Evolutionary conservation across 2,888 invertebrate genomes (phyloP).

Genomic region (Lycophotia porphyrea): DNA sequence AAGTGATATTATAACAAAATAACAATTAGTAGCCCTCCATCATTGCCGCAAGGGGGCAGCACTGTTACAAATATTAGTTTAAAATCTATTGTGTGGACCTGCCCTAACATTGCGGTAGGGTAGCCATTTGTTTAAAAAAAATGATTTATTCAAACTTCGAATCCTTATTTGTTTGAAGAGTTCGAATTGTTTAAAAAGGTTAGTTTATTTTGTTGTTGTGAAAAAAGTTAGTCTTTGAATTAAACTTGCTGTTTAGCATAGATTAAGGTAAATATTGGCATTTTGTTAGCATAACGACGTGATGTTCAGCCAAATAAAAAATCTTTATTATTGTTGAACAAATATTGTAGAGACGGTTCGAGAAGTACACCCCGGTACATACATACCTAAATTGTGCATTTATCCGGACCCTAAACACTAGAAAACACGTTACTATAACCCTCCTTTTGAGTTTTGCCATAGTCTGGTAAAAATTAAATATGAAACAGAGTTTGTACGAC

Average conservation of each 20-base stretch:
- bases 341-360: background rate
- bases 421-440: background rate
- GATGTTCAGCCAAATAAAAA: background rate
- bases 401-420: background rate
- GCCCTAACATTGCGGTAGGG: constrained; percentile 66
- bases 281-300: background rate
- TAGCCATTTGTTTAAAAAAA: constrained; percentile 22
- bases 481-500: background rate
- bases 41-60: constrained; percentile 54
- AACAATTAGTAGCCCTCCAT: constrained; percentile 77
- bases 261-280: constrained; percentile 6
- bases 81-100: constrained; percentile 67
- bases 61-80: constrained; percentile 66
- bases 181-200: constrained; percentile 19
- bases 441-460: background rate
- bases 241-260: background rate
- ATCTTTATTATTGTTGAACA: background rate
- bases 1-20: constrained; percentile 70
- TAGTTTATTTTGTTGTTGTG: constrained; percentile 33
- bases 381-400: background rate
- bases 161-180: constrained; percentile 7
- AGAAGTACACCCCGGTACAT: too few relatives aligned
- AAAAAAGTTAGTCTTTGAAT: constrained; percentile 12
- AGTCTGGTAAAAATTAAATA: background rate
- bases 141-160: constrained; percentile 44